A percentile compares a stretch with the other conserved stretches of the same genome.
phyloP scores from a whole-genome alignment of 2,888 invertebrate genomes.

The Himalopsyche tibetana region DNA sequence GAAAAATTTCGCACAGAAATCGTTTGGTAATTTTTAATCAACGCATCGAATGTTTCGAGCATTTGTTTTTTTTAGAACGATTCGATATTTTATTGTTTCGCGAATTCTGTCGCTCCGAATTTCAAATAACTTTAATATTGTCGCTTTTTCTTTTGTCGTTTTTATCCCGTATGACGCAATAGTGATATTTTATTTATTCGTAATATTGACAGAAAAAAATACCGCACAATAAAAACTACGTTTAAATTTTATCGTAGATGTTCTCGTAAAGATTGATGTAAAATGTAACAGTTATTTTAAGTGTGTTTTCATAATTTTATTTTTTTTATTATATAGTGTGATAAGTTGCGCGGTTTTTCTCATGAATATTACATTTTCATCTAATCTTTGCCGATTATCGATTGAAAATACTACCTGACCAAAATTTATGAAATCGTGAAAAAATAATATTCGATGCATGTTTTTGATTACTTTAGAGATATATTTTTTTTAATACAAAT shows the following conservation, averaged over 20 bases:
- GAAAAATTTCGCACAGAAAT: not conserved
- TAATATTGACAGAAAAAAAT: not conserved
- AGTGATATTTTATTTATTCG: not conserved
- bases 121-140: not conserved
- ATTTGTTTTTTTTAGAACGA: not conserved
- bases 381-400: too few relatives aligned
- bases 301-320: too few relatives aligned
- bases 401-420: too few relatives aligned
- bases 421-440: too few relatives aligned
- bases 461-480: too few relatives aligned
- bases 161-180: not conserved
- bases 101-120: not conserved
- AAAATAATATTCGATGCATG: too few relatives aligned
- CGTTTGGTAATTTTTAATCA: not conserved
- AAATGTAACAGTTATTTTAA: too few relatives aligned
- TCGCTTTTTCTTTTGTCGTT: not conserved
- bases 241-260: not conserved
- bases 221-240: not conserved
- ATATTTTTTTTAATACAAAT: too few relatives aligned
- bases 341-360: too few relatives aligned
- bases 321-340: not conserved
- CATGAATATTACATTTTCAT: too few relatives aligned
- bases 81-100: not conserved
- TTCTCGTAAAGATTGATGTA: not conserved
- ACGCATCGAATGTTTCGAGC: not conserved